Percentiles rank a stretch among this genome's conserved stretches.
phyloP scores from a whole-genome alignment of 2,797 vertebrate genomes.

The Lemur catta region DNA sequence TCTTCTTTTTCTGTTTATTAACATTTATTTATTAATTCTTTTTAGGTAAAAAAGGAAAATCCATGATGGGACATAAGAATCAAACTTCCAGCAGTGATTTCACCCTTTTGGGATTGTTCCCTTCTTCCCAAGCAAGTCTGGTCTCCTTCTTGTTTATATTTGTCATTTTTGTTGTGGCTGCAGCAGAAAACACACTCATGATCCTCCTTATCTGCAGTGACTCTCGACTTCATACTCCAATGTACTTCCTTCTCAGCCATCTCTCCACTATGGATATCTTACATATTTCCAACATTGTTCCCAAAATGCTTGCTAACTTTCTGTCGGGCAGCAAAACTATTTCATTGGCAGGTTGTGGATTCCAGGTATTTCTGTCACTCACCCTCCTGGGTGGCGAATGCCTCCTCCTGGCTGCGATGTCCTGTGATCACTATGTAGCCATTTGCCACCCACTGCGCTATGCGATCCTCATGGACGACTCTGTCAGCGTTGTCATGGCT shows the following conservation, averaged over 20 bases:
- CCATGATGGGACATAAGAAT: not conserved
- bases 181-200: conserved; percentile 48
- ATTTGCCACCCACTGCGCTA: conserved; percentile 65
- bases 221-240: not conserved
- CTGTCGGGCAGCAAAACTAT: conserved; percentile 36
- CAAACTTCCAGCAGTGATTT: conserved; percentile 17
- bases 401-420: conserved; percentile 63
- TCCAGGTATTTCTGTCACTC: conserved; percentile 62
- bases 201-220: not conserved
- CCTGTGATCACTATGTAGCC: conserved; percentile 59
- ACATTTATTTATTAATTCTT: not conserved
- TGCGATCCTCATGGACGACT: conserved; percentile 17
- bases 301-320: conserved; percentile 35
- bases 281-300: conserved; percentile 50
- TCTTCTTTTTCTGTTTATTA: not conserved
- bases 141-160: not conserved
- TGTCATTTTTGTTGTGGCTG: conserved; percentile 2
- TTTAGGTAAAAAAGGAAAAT: not conserved
- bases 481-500: not conserved
- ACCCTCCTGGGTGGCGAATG: conserved; percentile 55
- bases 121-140: not conserved
- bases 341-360: conserved; percentile 56
- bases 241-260: conserved; percentile 63
- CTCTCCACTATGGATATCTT: conserved; percentile 67
- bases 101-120: conserved; percentile 42